Base-by-base conservation (phyloP, 2,888 invertebrate species). In the Pediacus dermestoides region DNA sequence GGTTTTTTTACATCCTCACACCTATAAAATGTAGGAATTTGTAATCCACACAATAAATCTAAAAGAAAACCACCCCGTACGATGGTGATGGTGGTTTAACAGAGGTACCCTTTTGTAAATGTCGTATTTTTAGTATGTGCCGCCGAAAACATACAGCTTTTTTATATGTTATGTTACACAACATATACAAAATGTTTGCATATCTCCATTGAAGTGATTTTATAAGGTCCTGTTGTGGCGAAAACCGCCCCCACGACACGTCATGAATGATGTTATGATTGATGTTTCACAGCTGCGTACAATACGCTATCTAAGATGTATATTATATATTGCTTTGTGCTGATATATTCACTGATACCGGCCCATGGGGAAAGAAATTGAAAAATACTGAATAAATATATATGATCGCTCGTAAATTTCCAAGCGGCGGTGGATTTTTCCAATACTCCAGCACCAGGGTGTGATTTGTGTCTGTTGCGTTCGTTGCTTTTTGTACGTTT, bases 361-460 rank as follows among this genome's bases (percentile, higher is more conserved):
- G 48, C 49, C 55, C 47, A 45, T 46, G 48, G 52, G 52, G 46
- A 43, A 55, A 58, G 58, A 61, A 62, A 63, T 63, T 63, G 60
- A 60, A 63, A n/a, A 63, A 63, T 59, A 55, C 58, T 53, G 60
- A 59, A 62, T 61, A 63, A 63, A 63, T 64, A 62, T n/a, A n/a
- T 63, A 59, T 58, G 60, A 60, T 60, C 56, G 59, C 47, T 55
- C 60, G 58, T 63, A 62, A 63, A 61, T 63, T 59, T 57, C 42
- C n/a, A n/a, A n/a, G n/a, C n/a, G 53, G 43, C 44, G 42, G 41
- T 44, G 57, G 60, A 59, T 62, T 60, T 62, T 60, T 57, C 59
- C 54, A 51, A 56, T 57, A 57, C 55, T 55, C 55, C 51, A n/a
- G n/a, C n/a, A n/a, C n/a, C n/a, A 48, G 54, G 50, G 53, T 57